These are phyloP conservation scores for Parauchenoglanis punctatus DNA, from an alignment of 2,797 vertebrate species.

Conservation along the genomic window DNA sequence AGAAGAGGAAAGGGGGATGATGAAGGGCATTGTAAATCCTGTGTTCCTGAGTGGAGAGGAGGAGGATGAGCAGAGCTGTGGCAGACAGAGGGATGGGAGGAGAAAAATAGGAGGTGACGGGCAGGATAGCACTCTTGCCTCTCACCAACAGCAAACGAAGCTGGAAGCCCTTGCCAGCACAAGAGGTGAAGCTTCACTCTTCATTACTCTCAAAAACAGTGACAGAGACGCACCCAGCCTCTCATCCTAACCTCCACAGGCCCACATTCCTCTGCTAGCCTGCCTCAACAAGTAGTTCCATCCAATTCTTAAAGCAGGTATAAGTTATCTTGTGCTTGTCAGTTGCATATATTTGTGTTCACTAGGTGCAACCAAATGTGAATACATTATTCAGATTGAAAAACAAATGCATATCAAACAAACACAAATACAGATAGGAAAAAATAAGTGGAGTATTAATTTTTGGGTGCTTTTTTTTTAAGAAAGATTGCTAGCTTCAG, in stretches of 20 bases:
- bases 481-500: neutral
- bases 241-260: conserved; percentile 77
- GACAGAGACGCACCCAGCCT: conserved; percentile 74
- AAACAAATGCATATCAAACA: neutral
- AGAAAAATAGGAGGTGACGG: conserved; percentile 87
- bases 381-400: neutral
- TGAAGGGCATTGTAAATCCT: conserved; percentile 84
- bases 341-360: neutral
- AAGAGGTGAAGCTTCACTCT: conserved; percentile 91
- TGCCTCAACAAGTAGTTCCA: conserved; percentile 70
- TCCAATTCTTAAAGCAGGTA: conserved; percentile 36
- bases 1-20: conserved; percentile 67
- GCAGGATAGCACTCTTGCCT: conserved; percentile 87
- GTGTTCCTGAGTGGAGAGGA: conserved; percentile 78
- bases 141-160: conserved; percentile 83
- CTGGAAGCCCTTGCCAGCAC: conserved; percentile 83
- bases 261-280: conserved; percentile 71
- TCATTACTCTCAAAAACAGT: conserved; percentile 82
- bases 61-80: conserved; percentile 52
- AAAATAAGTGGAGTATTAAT: neutral
- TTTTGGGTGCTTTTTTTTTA: neutral
- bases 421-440: neutral
- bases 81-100: conserved; percentile 70
- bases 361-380: neutral
- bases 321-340: conserved; percentile 6